A percentile compares a stretch with the other conserved stretches of the same genome.
These are phyloP conservation scores for Lithophane leautieri DNA, from an alignment of 2,888 invertebrate genomes.

Conservation along the genomic window DNA sequence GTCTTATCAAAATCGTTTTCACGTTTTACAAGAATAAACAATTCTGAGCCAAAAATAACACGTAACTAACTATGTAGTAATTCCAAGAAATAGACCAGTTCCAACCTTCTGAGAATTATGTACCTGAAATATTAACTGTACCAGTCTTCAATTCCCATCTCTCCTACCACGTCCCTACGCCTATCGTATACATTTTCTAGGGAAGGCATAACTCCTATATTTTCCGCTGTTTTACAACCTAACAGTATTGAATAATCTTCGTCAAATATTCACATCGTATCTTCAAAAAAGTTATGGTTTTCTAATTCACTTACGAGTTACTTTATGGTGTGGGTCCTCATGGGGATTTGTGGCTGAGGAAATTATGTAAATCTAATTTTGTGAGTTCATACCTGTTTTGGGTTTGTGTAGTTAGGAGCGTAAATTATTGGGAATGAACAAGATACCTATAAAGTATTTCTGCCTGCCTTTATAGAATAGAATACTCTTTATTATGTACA, in stretches of 20 bases:
- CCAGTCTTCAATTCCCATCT: neutral
- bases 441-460: neutral
- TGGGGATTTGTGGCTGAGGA: constrained; percentile 39
- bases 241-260: constrained; percentile 67
- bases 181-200: constrained; percentile 57
- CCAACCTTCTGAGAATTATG: neutral
- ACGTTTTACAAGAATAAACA: too few species aligned
- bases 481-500: too few species aligned
- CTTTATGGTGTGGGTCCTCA: constrained; percentile 36
- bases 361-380: constrained; percentile 43
- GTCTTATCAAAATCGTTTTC: too few species aligned
- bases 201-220: constrained; percentile 71
- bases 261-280: constrained; percentile 72
- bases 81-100: neutral
- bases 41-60: neutral
- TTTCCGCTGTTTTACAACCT: constrained; percentile 71
- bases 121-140: neutral
- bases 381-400: constrained; percentile 24
- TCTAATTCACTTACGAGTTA: constrained; percentile 63
- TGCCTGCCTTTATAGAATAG: neutral
- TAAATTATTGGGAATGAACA: constrained; percentile 9
- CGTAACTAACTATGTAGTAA: neutral
- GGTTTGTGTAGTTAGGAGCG: neutral
- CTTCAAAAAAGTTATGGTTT: constrained; percentile 53
- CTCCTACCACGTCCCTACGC: constrained; percentile 32